Percentiles rank a stretch among this genome's conserved stretches.
phyloP scores from a whole-genome alignment of 2,797 vertebrate genomes.

The Perdix hodgsoniae region DNA sequence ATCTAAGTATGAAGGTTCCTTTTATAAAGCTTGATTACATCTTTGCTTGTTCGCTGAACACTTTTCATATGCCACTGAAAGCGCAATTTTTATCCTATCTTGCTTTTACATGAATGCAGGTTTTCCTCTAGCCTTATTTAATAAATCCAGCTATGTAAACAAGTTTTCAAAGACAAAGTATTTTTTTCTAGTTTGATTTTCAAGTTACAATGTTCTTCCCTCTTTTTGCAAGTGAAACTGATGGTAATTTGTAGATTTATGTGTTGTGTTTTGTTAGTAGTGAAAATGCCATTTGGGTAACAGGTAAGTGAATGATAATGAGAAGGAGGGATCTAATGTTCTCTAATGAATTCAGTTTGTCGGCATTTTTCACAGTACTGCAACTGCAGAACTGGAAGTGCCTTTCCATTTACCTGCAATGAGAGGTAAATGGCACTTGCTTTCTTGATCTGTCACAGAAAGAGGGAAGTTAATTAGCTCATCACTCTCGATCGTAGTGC shows the following conservation, averaged over 20 bases:
- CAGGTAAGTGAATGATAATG: background rate
- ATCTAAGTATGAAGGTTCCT: background rate
- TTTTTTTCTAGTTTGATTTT: background rate
- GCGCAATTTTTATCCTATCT: background rate
- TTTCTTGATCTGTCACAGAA: background rate
- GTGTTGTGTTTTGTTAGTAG: background rate
- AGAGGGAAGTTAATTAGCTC: background rate
- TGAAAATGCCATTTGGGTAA: background rate
- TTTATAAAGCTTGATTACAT: background rate
- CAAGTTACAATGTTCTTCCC: background rate
- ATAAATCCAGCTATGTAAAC: background rate
- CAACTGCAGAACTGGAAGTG: background rate
- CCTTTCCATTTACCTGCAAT: background rate
- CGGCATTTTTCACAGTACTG: background rate
- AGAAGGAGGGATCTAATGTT: background rate
- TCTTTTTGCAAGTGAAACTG: background rate
- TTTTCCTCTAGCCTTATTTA: background rate
- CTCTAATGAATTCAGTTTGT: background rate
- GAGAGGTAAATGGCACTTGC: background rate
- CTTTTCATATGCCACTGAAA: background rate
- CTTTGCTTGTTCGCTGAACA: background rate
- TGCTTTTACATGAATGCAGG: background rate
- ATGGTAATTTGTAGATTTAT: background rate
- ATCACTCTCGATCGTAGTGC: background rate
- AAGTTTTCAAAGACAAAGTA: background rate